These are phyloP conservation scores for Archips crataeganus DNA, from an alignment of 2,888 invertebrate species.

Conservation along the genomic window DNA sequence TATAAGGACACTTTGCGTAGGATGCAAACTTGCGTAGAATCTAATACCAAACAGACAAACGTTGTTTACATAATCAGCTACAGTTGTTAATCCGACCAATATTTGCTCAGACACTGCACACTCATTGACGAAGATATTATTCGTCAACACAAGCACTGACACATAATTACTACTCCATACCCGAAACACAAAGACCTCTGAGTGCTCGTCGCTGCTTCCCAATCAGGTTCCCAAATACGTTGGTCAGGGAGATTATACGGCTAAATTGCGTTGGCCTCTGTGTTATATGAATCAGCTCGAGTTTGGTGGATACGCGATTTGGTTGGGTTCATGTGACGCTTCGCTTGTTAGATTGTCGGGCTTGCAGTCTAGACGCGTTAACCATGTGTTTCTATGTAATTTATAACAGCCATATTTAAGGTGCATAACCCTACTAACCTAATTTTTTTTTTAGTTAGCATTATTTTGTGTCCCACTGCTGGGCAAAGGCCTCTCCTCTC, in stretches of 20 bases:
- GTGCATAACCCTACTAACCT: background rate
- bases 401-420: slow-evolving; percentile 6
- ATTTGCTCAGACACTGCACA: slow-evolving; percentile 33
- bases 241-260: slow-evolving; percentile 3
- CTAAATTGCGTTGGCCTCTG: slow-evolving; percentile 9
- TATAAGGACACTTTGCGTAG: background rate
- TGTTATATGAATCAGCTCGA: slow-evolving; percentile 12
- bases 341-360: slow-evolving; percentile 32
- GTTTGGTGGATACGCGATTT: slow-evolving; percentile 3
- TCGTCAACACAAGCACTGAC: slow-evolving; percentile 29
- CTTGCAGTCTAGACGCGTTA: slow-evolving; percentile 34
- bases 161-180: slow-evolving; percentile 37
- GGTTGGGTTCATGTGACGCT: slow-evolving; percentile 14
- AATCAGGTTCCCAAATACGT: slow-evolving; percentile 1
- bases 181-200: slow-evolving; percentile 3
- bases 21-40: no score
- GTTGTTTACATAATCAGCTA: slow-evolving; percentile 32
- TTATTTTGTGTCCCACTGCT: no score
- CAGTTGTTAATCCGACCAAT: slow-evolving; percentile 33
- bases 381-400: slow-evolving; percentile 27
- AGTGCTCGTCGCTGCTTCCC: background rate
- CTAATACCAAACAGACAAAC: slow-evolving; percentile 5
- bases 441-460: no score
- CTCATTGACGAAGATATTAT: slow-evolving; percentile 40
- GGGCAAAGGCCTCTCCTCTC: no score